Evolutionary conservation across 2,113 vertebrate genomes (phyloP).

Genomic region (Syngnathus scovelli): DNA sequence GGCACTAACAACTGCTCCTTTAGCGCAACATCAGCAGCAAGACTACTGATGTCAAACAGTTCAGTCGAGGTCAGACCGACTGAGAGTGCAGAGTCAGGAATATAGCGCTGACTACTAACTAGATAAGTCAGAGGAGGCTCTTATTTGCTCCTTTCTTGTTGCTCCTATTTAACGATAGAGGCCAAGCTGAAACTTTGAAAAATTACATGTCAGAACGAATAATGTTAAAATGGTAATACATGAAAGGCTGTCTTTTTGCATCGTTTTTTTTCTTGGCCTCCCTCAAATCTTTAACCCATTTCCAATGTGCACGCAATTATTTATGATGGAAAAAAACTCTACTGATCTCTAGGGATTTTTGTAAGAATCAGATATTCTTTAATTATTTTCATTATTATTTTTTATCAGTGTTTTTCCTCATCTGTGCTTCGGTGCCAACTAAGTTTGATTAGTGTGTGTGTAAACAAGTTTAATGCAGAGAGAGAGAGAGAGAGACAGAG

Average conservation of each 20-base stretch:
- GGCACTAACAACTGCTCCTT: slow-evolving; percentile 4
- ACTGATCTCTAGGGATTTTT: slow-evolving; percentile 17
- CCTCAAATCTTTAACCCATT: slow-evolving; percentile 12
- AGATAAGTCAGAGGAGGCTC: slow-evolving; percentile 38
- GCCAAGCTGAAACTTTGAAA: slow-evolving; percentile 21
- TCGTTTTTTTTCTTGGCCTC: slow-evolving; percentile 17
- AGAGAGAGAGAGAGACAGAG: background rate
- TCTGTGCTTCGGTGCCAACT: slow-evolving; percentile 8
- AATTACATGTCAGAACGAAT: slow-evolving; percentile 30
- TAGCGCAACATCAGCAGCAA: slow-evolving; percentile 38
- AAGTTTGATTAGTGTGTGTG: slow-evolving; percentile 29
- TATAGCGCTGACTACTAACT: slow-evolving; percentile 39
- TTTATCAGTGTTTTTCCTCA: slow-evolving; percentile 10
- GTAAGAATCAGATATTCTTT: slow-evolving; percentile 24
- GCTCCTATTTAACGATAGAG: slow-evolving; percentile 20
- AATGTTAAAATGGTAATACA: slow-evolving; percentile 23
- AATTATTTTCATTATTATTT: slow-evolving; percentile 16
- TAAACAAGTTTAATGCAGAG: slow-evolving; percentile 8
- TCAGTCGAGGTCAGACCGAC: slow-evolving; percentile 54
- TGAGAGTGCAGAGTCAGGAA: slow-evolving; percentile 36
- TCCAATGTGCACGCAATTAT: slow-evolving; percentile 18
- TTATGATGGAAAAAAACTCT: slow-evolving; percentile 32
- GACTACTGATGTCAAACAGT: slow-evolving; percentile 29
- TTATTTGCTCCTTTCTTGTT: slow-evolving; percentile 24
- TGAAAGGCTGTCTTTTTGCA: slow-evolving; percentile 14